A percentile compares a stretch with the other conserved stretches of the same genome.
These are phyloP conservation scores for Crocuta crocuta DNA, from an alignment of 2,113 vertebrate species.

Conservation along the genomic window DNA sequence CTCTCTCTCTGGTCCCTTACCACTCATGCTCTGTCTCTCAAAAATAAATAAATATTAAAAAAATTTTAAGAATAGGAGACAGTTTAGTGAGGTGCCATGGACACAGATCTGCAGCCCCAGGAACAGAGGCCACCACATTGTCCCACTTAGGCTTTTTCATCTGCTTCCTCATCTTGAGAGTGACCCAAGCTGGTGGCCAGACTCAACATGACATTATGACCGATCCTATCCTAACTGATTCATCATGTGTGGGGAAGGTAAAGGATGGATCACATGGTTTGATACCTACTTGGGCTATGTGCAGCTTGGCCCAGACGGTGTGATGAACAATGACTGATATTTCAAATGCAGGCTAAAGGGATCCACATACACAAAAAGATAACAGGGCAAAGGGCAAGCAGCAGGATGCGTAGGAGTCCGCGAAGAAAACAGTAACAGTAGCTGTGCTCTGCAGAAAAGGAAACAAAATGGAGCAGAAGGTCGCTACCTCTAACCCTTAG, in stretches of 20 bases:
- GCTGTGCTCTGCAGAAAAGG: background rate
- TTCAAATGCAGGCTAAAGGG: background rate
- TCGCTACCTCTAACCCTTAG: background rate
- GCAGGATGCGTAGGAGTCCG: background rate
- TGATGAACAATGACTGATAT: background rate
- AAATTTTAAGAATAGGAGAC: background rate
- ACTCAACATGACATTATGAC: background rate
- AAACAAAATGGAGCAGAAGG: background rate
- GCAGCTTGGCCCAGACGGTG: background rate
- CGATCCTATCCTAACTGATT: too few relatives aligned
- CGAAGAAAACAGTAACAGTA: background rate
- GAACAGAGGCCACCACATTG: background rate
- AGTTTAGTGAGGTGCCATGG: background rate
- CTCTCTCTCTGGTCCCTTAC: too few relatives aligned
- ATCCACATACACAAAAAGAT: background rate
- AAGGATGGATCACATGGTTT: rapidly evolving
- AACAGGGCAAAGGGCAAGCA: background rate
- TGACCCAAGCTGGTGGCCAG: background rate
- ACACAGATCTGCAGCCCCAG: background rate
- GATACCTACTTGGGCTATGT: background rate
- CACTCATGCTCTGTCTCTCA: too few relatives aligned
- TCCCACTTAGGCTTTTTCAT: background rate
- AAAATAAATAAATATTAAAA: too few relatives aligned
- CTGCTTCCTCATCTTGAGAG: background rate
- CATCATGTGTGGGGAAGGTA: background rate